A percentile compares a stretch with the other conserved stretches of the same genome.
These are phyloP conservation scores for Gymnoscopelus braueri DNA, from an alignment of 2,797 vertebrate species.

Conservation along the genomic window DNA sequence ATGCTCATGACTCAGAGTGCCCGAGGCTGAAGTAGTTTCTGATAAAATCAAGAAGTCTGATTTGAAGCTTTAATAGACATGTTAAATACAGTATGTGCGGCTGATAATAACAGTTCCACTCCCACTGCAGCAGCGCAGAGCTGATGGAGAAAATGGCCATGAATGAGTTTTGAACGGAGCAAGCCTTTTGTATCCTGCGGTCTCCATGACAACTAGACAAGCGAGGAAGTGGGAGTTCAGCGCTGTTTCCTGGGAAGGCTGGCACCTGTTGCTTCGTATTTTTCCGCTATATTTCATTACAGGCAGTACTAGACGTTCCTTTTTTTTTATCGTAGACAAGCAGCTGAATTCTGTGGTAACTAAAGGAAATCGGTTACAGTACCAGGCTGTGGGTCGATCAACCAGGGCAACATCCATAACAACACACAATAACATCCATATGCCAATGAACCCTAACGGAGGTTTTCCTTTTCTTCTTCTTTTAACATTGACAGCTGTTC, in stretches of 20 bases:
- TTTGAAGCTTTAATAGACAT: neutral
- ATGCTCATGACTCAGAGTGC: neutral
- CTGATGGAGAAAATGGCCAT: constrained; percentile 16
- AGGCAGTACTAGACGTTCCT: neutral
- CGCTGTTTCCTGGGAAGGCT: constrained; percentile 20
- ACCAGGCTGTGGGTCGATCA: no score
- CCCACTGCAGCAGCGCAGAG: no score
- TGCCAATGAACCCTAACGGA: neutral
- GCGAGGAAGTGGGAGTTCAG: constrained; percentile 14
- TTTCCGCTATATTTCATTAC: constrained; percentile 1
- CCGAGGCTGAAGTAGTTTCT: neutral
- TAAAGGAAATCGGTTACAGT: neutral
- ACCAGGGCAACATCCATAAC: constrained; percentile 2
- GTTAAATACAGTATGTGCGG: no score
- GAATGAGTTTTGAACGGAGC: constrained; percentile 24
- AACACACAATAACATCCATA: neutral
- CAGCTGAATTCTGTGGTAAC: neutral
- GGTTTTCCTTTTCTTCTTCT: neutral
- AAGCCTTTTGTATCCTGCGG: constrained; percentile 19
- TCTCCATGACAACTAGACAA: constrained; percentile 63
- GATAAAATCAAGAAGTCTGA: neutral
- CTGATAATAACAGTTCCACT: neutral
- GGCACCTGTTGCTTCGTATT: constrained; percentile 32
- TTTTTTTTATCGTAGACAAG: constrained; percentile 8
- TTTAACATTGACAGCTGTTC: no score